These are phyloP conservation scores for Muscicapa striata DNA, from an alignment of 2,797 vertebrate genomes.

Conservation along the genomic window DNA sequence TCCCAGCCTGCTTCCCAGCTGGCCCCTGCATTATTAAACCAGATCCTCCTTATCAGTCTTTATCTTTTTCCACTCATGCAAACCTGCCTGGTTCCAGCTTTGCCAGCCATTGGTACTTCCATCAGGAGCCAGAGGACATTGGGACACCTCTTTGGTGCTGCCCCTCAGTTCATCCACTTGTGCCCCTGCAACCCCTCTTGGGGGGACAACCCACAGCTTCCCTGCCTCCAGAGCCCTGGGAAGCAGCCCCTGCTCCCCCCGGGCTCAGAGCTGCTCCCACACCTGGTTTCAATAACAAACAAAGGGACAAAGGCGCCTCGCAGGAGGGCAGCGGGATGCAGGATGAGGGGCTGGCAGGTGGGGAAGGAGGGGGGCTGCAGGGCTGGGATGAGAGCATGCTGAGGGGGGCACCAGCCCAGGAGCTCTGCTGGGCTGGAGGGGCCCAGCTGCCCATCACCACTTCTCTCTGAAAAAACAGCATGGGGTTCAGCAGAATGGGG, in stretches of 20 bases:
- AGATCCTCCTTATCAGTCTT: background rate
- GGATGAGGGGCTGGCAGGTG: constrained; percentile 23
- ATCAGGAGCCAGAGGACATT: background rate
- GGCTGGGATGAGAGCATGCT: background rate
- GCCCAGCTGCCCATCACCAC: background rate
- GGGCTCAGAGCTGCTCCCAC: background rate
- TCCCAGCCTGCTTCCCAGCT: background rate
- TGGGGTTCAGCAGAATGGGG: background rate
- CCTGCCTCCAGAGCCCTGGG: background rate
- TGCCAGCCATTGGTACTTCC: background rate
- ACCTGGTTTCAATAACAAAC: constrained; percentile 75
- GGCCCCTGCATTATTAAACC: constrained; percentile 10
- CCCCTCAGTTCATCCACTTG: background rate
- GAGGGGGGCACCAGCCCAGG: background rate
- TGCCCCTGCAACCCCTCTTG: accelerated
- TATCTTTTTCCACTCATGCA: background rate
- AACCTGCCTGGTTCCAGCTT: background rate
- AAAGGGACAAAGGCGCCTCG: constrained; percentile 65
- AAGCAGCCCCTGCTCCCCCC: background rate
- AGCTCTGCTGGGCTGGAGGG: background rate
- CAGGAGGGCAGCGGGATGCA: background rate
- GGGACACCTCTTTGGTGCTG: background rate
- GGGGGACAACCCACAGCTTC: accelerated
- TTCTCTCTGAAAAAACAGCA: background rate
- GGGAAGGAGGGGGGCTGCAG: background rate